phyloP scores from a whole-genome alignment of 1,140 invertebrate genomes.

The Melipona quadrifasciata region DNA sequence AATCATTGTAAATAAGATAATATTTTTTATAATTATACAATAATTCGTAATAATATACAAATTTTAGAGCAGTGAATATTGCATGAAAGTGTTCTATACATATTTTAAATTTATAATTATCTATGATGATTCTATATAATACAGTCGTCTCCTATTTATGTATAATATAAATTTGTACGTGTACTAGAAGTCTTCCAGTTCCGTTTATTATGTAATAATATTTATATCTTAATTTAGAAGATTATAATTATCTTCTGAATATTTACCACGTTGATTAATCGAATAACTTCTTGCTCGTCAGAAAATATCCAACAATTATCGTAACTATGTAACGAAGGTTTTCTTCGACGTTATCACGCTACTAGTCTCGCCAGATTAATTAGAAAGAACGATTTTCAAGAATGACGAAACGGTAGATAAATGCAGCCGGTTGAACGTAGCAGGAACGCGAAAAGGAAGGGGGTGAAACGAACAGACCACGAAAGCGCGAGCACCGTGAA shows the following conservation, averaged over 20 bases:
- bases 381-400: slow-evolving; percentile 35
- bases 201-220: background rate
- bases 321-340: background rate
- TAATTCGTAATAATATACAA: background rate
- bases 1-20: background rate
- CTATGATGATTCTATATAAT: background rate
- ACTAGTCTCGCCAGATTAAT: slow-evolving; percentile 70
- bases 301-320: background rate
- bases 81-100: background rate
- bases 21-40: background rate
- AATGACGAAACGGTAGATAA: slow-evolving; percentile 7
- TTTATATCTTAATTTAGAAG: background rate
- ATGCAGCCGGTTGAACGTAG: slow-evolving; percentile 42
- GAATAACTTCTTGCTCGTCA: background rate
- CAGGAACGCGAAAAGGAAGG: background rate
- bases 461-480: slow-evolving; percentile 22
- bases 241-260: background rate
- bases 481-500: slow-evolving; percentile 48
- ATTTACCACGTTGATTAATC: background rate
- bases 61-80: background rate
- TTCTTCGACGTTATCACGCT: background rate
- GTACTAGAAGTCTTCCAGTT: background rate
- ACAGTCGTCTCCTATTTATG: background rate
- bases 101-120: background rate
- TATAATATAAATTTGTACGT: background rate